Evolutionary conservation across 2,113 vertebrate genomes (phyloP).

Genomic region (Bombycilla garrulus): DNA sequence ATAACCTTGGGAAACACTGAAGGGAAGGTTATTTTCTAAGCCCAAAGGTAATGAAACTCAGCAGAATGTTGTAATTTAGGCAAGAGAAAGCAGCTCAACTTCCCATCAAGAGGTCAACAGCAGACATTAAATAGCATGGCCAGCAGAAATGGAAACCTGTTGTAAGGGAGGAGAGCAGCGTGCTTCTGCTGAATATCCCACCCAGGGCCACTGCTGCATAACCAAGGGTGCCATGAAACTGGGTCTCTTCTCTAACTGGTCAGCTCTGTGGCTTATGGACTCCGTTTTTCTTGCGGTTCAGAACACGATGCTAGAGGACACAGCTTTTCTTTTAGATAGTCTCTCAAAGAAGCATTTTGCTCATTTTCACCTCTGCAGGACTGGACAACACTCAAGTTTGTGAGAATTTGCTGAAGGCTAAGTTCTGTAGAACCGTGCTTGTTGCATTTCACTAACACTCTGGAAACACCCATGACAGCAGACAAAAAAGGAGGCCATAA

Average conservation of each 20-base stretch:
- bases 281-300: background rate
- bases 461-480: background rate
- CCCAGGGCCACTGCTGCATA: accelerated
- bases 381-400: background rate
- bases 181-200: accelerated
- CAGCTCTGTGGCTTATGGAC: background rate
- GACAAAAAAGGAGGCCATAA: background rate
- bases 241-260: background rate
- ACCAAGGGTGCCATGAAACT: background rate
- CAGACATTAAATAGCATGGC: background rate
- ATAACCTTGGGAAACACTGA: background rate
- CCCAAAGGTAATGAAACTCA: background rate
- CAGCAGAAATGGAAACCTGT: background rate
- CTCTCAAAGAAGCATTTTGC: background rate
- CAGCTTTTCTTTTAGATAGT: background rate
- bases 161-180: background rate
- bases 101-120: background rate
- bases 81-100: background rate
- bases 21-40: background rate
- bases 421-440: background rate
- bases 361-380: background rate
- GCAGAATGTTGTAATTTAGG: background rate
- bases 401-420: background rate
- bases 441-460: background rate
- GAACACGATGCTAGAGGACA: background rate